These are phyloP conservation scores for Miniopterus natalensis DNA, from an alignment of 2,113 vertebrate genomes.

Conservation along the genomic window DNA sequence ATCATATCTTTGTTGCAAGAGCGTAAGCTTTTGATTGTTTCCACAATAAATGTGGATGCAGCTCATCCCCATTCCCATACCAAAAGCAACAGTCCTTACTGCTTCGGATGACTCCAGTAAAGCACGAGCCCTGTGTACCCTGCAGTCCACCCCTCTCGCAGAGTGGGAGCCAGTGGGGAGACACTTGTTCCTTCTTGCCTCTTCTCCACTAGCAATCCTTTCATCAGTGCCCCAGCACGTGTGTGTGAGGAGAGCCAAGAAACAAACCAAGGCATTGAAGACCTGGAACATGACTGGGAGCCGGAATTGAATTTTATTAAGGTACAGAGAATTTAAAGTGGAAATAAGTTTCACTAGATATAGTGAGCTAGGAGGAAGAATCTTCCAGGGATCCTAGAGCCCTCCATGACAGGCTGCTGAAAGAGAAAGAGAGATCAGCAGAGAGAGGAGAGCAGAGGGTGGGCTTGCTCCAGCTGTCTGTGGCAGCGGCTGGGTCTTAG, in stretches of 20 bases:
- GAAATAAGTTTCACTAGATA: neutral
- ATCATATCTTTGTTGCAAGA: conserved; percentile 25
- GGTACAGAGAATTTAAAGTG: neutral
- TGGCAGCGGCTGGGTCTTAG: neutral
- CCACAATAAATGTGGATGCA: neutral
- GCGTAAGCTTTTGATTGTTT: neutral
- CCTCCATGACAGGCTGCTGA: neutral
- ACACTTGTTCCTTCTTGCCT: neutral
- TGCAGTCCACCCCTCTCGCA: accelerated
- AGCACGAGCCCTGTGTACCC: neutral
- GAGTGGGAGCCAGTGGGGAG: neutral
- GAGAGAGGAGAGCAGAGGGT: neutral
- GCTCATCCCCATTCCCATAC: neutral
- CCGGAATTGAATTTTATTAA: neutral
- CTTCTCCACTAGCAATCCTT: conserved; percentile 10
- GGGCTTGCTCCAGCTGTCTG: neutral
- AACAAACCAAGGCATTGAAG: neutral
- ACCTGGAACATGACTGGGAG: neutral
- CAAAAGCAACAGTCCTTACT: neutral
- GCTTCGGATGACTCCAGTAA: neutral
- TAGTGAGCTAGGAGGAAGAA: neutral
- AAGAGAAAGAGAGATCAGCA: neutral
- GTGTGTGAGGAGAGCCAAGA: neutral
- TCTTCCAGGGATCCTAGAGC: neutral
- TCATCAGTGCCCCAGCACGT: neutral